These are phyloP conservation scores for Lycocerus yunnanus DNA, from an alignment of 2,888 invertebrate species.

Conservation along the genomic window DNA sequence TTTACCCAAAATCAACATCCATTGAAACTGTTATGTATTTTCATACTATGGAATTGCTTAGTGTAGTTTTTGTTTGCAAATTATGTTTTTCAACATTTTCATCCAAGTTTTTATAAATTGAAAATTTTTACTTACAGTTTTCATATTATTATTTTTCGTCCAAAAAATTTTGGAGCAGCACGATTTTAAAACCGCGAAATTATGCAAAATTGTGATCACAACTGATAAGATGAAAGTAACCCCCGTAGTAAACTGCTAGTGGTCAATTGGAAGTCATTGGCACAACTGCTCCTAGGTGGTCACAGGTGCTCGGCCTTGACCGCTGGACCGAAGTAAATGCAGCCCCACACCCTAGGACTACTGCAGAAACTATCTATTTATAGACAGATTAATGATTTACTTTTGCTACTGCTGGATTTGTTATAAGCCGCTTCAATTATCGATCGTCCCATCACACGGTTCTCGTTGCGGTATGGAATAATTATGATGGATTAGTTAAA, in stretches of 20 bases:
- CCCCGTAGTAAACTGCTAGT: conserved; percentile 31
- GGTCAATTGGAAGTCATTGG: conserved; percentile 50
- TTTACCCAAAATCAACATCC: neutral
- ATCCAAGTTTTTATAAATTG: neutral
- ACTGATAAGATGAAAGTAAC: neutral
- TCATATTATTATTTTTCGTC: neutral
- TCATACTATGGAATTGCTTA: too few relatives aligned
- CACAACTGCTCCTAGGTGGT: conserved; percentile 44
- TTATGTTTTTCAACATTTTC: too few relatives aligned
- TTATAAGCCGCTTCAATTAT: neutral
- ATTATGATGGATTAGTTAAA: neutral
- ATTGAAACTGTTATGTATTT: too few relatives aligned
- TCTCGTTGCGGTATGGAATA: neutral
- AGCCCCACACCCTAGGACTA: conserved; percentile 34
- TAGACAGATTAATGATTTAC: conserved; percentile 3
- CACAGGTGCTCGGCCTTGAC: conserved; percentile 50
- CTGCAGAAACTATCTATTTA: conserved; percentile 22
- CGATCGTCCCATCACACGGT: conserved; percentile 11
- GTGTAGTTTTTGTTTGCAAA: too few relatives aligned
- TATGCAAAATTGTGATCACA: neutral
- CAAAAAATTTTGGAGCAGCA: neutral
- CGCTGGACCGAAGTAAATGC: conserved; percentile 44
- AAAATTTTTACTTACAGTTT: neutral
- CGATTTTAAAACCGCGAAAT: neutral
- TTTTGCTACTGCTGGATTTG: conserved; percentile 16